Conservation (phyloP, 2,113 vertebrate species). For the Dolichotis patagonum region DNA sequence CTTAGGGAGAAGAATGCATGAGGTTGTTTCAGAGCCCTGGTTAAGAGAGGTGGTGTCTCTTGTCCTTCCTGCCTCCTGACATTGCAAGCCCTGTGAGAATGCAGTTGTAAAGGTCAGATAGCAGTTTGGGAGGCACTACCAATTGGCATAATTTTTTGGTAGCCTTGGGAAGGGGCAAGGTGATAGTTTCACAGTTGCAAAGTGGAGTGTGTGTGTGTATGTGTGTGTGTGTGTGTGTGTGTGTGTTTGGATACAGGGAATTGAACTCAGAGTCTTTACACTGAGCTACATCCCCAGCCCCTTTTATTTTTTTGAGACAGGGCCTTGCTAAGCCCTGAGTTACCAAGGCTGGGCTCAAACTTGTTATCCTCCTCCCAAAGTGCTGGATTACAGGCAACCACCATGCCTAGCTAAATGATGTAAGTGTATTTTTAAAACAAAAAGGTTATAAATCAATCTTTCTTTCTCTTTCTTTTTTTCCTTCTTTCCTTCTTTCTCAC, state of each 20-base stretch:
- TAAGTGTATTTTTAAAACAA: not conserved
- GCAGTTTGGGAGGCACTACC: not conserved
- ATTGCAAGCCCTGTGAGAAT: constrained; percentile 6
- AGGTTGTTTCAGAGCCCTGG: constrained; percentile 7
- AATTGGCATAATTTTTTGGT: not conserved
- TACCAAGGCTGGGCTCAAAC: not conserved
- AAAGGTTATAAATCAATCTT: not conserved
- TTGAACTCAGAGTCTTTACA: not conserved
- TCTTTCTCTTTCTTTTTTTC: not conserved
- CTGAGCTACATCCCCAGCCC: not conserved
- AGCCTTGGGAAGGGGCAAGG: not conserved
- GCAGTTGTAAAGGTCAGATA: constrained; percentile 42
- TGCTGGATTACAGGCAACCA: not conserved
- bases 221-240: too few species aligned
- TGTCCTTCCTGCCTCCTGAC: not conserved
- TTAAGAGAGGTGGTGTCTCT: constrained; percentile 27
- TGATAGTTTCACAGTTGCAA: not conserved
- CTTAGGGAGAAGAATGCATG: constrained; percentile 25
- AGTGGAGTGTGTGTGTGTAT: too few species aligned
- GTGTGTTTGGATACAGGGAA: not conserved
- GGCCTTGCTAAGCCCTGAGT: not conserved
- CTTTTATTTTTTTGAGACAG: not conserved
- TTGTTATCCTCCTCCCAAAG: not conserved
- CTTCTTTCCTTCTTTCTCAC: not conserved
- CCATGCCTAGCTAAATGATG: not conserved